phyloP scores from a whole-genome alignment of 2,797 vertebrate species.

The Picus viridis region DNA sequence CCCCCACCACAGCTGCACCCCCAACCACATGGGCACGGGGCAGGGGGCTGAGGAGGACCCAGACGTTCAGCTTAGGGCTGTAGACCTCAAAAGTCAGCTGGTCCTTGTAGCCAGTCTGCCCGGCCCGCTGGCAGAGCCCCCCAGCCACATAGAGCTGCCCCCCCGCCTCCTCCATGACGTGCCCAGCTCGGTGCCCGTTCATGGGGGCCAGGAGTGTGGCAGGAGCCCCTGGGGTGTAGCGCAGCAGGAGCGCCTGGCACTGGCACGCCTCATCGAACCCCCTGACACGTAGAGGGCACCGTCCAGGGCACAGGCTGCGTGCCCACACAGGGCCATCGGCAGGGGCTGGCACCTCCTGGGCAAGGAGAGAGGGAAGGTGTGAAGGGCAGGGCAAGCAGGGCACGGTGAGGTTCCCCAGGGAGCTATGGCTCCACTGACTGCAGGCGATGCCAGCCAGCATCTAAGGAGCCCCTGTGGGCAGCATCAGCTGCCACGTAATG shows the following conservation, averaged over 20 bases:
- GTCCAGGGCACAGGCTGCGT: constrained; percentile 76
- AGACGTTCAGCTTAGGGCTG: constrained; percentile 67
- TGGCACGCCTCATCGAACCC: constrained; percentile 68
- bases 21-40: constrained; percentile 80
- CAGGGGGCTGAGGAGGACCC: constrained; percentile 74
- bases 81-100: constrained; percentile 81
- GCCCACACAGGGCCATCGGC: constrained; percentile 77
- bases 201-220: constrained; percentile 74
- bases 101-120: constrained; percentile 71
- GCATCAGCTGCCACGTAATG: neutral
- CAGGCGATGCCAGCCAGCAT: neutral
- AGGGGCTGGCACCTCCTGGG: constrained; percentile 76
- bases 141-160: constrained; percentile 80
- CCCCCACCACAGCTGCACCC: constrained; percentile 73
- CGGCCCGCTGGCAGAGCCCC: constrained; percentile 65
- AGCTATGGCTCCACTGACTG: neutral
- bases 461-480: neutral
- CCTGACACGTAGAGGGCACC: constrained; percentile 80
- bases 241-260: constrained; percentile 73
- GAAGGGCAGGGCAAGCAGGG: constrained; percentile 5
- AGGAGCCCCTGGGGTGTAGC: constrained; percentile 72
- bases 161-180: constrained; percentile 77
- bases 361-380: constrained; percentile 62
- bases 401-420: constrained; percentile 1
- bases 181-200: constrained; percentile 77